Conservation (phyloP, 2,113 vertebrate species). For the Thunnus thynnus region DNA sequence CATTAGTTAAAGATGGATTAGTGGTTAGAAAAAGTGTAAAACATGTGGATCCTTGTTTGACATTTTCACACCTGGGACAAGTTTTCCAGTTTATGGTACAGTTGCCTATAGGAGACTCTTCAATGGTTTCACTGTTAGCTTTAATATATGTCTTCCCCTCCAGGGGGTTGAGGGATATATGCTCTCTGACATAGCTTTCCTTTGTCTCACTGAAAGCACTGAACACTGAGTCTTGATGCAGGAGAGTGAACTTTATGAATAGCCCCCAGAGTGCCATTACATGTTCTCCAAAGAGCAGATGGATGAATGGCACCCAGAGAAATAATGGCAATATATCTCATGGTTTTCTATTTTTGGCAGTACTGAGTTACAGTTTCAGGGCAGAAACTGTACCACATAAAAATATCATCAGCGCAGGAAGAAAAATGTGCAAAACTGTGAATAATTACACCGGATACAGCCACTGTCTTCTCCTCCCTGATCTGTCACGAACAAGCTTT, state of each 20-base stretch:
- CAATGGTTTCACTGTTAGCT: constrained; percentile 4
- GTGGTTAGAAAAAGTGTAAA: constrained; percentile 18
- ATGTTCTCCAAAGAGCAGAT: constrained; percentile 70
- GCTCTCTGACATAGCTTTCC: constrained; percentile 45
- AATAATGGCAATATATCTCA: constrained; percentile 60
- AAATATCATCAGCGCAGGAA: constrained; percentile 58
- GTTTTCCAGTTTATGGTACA: not conserved
- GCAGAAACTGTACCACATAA: constrained; percentile 57
- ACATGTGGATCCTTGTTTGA: constrained; percentile 4
- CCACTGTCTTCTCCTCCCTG: not conserved
- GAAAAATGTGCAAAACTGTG: constrained; percentile 34
- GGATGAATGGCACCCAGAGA: constrained; percentile 72
- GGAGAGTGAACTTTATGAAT: constrained; percentile 75
- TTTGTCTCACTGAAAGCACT: constrained; percentile 63
- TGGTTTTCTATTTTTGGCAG: constrained; percentile 62
- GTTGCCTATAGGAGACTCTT: not conserved
- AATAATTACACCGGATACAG: constrained; percentile 20
- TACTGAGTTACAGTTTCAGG: constrained; percentile 65
- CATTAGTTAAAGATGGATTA: constrained; percentile 22
- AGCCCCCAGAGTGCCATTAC: constrained; percentile 68
- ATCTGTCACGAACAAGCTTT: constrained; percentile 4
- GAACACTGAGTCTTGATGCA: constrained; percentile 59
- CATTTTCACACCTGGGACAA: constrained; percentile 27
- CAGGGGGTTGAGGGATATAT: not conserved
- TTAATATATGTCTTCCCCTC: not conserved